Conservation (phyloP, 2,797 vertebrate genomes). For the Lacerta agilis region DNA sequence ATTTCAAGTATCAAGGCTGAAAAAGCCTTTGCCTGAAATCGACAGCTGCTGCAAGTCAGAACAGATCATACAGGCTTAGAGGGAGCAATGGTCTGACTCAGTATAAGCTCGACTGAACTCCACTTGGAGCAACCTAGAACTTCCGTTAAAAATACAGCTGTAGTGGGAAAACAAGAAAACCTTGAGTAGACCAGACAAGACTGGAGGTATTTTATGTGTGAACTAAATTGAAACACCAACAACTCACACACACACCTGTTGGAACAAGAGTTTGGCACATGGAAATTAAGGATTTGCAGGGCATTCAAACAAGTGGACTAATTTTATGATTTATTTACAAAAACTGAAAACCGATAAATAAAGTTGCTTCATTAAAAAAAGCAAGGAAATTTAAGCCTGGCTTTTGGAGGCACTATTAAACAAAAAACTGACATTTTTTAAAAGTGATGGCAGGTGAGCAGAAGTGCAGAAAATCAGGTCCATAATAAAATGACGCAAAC, state of each 20-base stretch:
- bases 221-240: not conserved
- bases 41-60: not conserved
- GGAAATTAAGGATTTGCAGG: not conserved
- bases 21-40: not conserved
- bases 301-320: not conserved
- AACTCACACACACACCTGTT: not conserved
- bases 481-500: not conserved
- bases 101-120: not conserved
- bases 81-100: not conserved
- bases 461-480: constrained; percentile 29
- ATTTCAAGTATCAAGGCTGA: not conserved
- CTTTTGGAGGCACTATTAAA: not conserved
- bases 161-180: not conserved
- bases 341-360: not conserved
- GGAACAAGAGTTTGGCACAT: not conserved
- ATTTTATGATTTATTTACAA: not conserved
- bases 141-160: not conserved
- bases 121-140: not conserved
- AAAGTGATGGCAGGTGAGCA: not conserved
- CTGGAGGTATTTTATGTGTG: not conserved
- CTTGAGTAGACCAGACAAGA: not conserved
- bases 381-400: not conserved
- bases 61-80: not conserved
- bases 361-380: not conserved
- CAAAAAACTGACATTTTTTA: constrained; percentile 3